These are phyloP conservation scores for Limnothrissa miodon DNA, from an alignment of 2,113 vertebrate genomes.

Conservation along the genomic window DNA sequence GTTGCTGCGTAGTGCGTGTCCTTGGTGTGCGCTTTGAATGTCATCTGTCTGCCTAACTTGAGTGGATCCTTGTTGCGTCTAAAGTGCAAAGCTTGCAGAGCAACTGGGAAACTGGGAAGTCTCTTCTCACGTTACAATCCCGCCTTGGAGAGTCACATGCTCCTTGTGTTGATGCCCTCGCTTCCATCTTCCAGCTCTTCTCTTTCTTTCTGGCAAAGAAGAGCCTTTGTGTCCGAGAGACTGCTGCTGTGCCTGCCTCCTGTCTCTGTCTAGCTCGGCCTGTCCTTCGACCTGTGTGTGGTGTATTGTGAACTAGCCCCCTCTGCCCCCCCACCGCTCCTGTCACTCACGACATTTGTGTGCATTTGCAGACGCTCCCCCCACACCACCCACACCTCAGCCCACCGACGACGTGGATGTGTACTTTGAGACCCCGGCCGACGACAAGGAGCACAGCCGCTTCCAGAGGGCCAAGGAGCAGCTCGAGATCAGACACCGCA, in stretches of 20 bases:
- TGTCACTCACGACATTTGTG: conserved; percentile 17
- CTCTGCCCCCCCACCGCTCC: not conserved
- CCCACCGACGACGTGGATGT: conserved; percentile 94
- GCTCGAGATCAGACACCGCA: conserved; percentile 91
- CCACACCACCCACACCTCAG: conserved; percentile 79
- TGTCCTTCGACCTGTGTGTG: not conserved
- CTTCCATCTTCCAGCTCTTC: not conserved
- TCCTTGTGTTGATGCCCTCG: not conserved
- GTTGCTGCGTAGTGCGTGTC: not conserved
- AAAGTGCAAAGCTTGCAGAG: conserved; percentile 14
- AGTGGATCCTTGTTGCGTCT: not conserved
- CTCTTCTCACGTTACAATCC: conserved; percentile 2
- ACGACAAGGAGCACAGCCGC: conserved; percentile 93
- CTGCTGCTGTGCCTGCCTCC: not conserved
- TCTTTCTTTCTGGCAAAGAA: not conserved
- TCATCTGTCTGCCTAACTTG: not conserved
- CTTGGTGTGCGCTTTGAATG: not conserved
- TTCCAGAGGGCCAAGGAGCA: conserved; percentile 98
- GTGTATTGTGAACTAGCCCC: conserved; percentile 3
- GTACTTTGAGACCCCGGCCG: conserved; percentile 94
- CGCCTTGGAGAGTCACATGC: not conserved
- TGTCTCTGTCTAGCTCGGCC: conserved; percentile 16
- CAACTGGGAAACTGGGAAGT: not conserved
- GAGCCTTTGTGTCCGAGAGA: not conserved
- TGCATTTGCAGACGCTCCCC: conserved; percentile 65